These are phyloP conservation scores for Augochlora pura DNA, from an alignment of 1,140 invertebrate species.

Conservation along the genomic window DNA sequence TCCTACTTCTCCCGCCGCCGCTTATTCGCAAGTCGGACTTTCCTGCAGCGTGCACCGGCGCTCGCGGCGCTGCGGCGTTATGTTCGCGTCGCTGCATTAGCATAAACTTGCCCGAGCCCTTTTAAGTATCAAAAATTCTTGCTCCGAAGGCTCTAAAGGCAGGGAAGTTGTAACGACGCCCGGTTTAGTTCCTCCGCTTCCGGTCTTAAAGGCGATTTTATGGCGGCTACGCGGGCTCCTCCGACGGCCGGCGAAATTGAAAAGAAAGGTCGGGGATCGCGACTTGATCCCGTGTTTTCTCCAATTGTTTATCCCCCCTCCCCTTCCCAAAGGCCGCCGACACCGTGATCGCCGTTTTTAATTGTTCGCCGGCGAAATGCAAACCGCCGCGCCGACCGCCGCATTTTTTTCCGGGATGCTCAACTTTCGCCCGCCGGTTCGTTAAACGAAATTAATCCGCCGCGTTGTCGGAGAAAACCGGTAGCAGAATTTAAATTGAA, in stretches of 20 bases:
- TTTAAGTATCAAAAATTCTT: slow-evolving; percentile 34
- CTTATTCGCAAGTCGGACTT: not conserved
- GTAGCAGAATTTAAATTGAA: too few relatives aligned
- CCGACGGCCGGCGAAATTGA: not conserved
- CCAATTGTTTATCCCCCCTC: too few relatives aligned
- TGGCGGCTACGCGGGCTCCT: not conserved
- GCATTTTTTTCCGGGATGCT: too few relatives aligned
- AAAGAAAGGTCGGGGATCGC: not conserved
- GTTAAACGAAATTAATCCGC: too few relatives aligned
- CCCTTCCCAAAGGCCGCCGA: too few relatives aligned
- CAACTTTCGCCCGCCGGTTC: too few relatives aligned
- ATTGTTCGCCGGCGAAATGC: not conserved
- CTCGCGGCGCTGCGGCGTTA: not conserved
- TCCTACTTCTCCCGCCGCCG: not conserved
- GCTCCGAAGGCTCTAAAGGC: not conserved
- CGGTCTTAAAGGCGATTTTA: not conserved
- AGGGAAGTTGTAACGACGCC: not conserved
- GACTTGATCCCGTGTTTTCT: not conserved
- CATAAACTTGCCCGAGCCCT: slow-evolving; percentile 17
- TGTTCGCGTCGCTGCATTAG: slow-evolving; percentile 28
- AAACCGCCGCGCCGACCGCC: too few relatives aligned
- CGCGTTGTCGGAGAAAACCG: too few relatives aligned
- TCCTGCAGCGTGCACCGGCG: not conserved
- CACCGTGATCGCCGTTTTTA: not conserved
- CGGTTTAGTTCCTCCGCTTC: not conserved